Percentiles rank a stretch among this genome's conserved stretches.
Conservation (phyloP, 2,888 invertebrate species). For the Hirtodrosophila alboralis region DNA sequence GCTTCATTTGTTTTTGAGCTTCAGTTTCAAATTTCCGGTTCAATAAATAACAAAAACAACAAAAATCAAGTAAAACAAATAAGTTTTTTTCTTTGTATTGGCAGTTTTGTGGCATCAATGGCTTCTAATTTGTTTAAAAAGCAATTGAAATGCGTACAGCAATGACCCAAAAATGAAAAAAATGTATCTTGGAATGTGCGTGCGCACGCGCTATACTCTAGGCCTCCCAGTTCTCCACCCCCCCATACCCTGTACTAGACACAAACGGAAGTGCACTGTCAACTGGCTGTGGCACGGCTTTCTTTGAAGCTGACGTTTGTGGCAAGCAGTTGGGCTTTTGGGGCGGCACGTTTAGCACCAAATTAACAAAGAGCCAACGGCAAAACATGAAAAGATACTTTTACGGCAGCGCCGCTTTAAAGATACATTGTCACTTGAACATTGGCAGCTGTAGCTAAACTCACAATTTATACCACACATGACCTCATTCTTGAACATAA, state of each 20-base stretch:
- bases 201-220: constrained; percentile 57
- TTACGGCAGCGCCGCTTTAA: constrained; percentile 29
- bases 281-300: constrained; percentile 31
- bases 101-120: constrained; percentile 23
- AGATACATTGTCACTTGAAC: constrained; percentile 14
- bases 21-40: constrained; percentile 67
- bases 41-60: constrained; percentile 47
- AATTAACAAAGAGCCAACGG: constrained; percentile 55
- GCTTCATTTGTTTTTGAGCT: constrained; percentile 61
- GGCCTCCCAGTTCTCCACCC: not conserved
- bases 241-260: no score
- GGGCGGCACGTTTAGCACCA: constrained; percentile 59
- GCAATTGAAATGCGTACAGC: constrained; percentile 62
- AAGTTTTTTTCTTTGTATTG: constrained; percentile 4
- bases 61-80: constrained; percentile 12
- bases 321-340: constrained; percentile 39
- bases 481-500: constrained; percentile 67
- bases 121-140: constrained; percentile 52
- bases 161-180: constrained; percentile 26
- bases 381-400: constrained; percentile 66
- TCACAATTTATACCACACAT: constrained; percentile 17
- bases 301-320: constrained; percentile 43
- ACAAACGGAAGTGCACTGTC: constrained; percentile 70
- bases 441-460: not conserved
- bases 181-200: constrained; percentile 48